Evolutionary conservation across 2,888 invertebrate species (phyloP).

Genomic region (Liodrosophila aerea): DNA sequence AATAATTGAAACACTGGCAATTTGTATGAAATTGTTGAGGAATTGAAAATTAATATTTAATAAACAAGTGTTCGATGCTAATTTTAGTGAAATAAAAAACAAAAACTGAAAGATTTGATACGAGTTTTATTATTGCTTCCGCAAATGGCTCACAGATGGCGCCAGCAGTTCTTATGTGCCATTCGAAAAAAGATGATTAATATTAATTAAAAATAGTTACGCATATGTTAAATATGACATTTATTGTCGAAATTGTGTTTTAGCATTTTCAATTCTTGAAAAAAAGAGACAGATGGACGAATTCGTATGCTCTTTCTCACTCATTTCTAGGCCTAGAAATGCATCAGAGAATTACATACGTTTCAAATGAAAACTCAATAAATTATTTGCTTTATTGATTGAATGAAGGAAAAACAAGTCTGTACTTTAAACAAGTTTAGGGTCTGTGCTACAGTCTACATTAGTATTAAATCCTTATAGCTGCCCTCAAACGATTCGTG

Average conservation of each 20-base stretch:
- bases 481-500: too few species aligned
- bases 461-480: constrained; percentile 37
- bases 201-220: too few species aligned
- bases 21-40: constrained; percentile 22
- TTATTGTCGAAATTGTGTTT: too few species aligned
- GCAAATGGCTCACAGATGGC: background rate
- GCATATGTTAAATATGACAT: too few species aligned
- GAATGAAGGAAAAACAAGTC: constrained; percentile 34
- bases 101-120: constrained; percentile 7
- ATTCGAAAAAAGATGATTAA: too few species aligned
- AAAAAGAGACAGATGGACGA: too few species aligned
- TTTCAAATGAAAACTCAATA: background rate
- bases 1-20: constrained; percentile 35
- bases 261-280: too few species aligned
- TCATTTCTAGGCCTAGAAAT: too few species aligned
- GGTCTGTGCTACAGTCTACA: constrained; percentile 26
- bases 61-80: constrained; percentile 59
- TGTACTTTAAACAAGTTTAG: constrained; percentile 30
- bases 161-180: too few species aligned
- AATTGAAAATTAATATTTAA: background rate
- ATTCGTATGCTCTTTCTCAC: too few species aligned
- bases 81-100: constrained; percentile 64
- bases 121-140: background rate
- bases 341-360: too few species aligned
- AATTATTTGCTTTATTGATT: constrained; percentile 34